Conservation (phyloP, 2,797 vertebrate genomes). For the Chaenodraco wilsoni region DNA sequence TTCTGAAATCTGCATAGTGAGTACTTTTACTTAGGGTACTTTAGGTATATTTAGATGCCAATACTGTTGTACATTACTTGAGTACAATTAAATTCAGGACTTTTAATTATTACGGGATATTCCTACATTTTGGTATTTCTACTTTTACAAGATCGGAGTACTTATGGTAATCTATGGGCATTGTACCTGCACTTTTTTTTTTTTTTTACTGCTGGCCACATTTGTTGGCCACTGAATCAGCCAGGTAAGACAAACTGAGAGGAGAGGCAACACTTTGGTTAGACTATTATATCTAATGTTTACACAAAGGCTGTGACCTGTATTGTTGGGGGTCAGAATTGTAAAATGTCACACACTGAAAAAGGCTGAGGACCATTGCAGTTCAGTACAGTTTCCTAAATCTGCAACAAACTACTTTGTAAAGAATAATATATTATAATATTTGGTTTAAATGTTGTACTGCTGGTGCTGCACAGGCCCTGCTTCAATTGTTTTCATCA, state of each 20-base stretch:
- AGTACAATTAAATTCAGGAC: no score
- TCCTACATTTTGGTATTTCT: no score
- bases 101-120: no score
- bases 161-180: not conserved
- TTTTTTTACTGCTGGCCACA: no score
- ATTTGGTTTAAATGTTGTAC: not conserved
- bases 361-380: rapidly evolving
- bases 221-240: not conserved
- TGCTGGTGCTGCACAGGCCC: not conserved
- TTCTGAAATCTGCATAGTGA: no score
- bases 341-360: not conserved
- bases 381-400: not conserved
- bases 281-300: not conserved
- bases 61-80: no score
- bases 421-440: not conserved
- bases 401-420: not conserved
- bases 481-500: not conserved
- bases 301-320: not conserved
- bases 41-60: no score
- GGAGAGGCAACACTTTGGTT: not conserved
- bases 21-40: no score
- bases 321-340: not conserved
- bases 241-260: not conserved
- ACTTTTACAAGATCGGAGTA: not conserved
- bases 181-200: not conserved